These are phyloP conservation scores for Dicycla oo DNA, from an alignment of 2,888 invertebrate species.

Conservation along the genomic window DNA sequence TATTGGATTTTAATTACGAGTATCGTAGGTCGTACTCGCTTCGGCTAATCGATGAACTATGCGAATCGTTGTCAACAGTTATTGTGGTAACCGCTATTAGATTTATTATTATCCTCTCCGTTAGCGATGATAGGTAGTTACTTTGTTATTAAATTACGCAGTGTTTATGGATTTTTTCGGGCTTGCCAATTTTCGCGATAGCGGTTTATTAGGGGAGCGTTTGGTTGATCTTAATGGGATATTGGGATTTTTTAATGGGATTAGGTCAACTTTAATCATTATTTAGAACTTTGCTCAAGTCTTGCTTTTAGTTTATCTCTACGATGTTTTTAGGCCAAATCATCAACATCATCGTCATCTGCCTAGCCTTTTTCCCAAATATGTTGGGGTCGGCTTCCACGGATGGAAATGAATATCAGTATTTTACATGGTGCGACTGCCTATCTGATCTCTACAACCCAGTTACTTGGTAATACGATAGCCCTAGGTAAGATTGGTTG, in stretches of 20 bases:
- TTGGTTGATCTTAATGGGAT: conserved; percentile 14
- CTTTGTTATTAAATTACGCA: conserved; percentile 52
- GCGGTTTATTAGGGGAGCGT: conserved; percentile 2
- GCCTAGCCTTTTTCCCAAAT: too few relatives aligned
- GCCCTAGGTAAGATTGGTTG: too few relatives aligned
- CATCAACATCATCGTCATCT: too few relatives aligned
- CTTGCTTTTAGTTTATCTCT: not conserved
- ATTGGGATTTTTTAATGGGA: conserved; percentile 10
- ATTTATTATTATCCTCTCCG: conserved; percentile 68
- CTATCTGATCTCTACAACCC: too few relatives aligned
- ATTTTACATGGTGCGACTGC: too few relatives aligned
- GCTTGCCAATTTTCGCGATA: conserved; percentile 18
- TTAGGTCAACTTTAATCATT: conserved; percentile 10
- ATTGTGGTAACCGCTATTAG: conserved; percentile 73
- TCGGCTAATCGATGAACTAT: conserved; percentile 79
- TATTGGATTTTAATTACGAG: conserved; percentile 90
- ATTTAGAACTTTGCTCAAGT: conserved; percentile 18
- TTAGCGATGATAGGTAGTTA: conserved; percentile 54
- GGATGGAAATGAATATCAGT: too few relatives aligned
- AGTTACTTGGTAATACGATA: too few relatives aligned
- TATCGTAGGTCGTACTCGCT: conserved; percentile 79
- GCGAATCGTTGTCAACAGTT: conserved; percentile 75
- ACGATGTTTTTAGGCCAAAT: not conserved
- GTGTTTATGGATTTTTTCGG: conserved; percentile 18
- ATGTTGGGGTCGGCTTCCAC: too few relatives aligned